Evolutionary conservation across 2,113 vertebrate species (phyloP), one percentile per base, ranked within the genome.

Genomic region (Xiphorhynchus elegans): DNA sequence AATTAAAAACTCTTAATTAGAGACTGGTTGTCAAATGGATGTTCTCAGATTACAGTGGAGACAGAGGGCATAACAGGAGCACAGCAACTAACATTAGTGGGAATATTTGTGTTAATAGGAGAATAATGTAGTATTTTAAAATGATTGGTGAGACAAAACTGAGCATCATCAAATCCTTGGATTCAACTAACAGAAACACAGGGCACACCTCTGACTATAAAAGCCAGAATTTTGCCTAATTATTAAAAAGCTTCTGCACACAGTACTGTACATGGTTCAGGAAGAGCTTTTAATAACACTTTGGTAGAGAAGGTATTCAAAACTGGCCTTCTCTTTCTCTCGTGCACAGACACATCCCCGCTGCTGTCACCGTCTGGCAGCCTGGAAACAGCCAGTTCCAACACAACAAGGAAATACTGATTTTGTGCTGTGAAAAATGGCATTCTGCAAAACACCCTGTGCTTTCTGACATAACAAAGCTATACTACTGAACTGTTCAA

Each of bases 141-240:
- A 80, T 67, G 49, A 95, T 18, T 17, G 28, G 59, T 46, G 63
- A 96, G 78, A 91, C 33, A 75, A 96, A 95, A 96, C 31, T 49
- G 66, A 89, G 44, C 83, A 84, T 90, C 89, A 83, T 64, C 85
- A 95, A 74, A 96, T 69, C 73, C 63, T 84, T 17, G 9, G 73
- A 91, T 83, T 89, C 92, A 64, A 81, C 73, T 90, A 63, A 93
- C 64, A 94, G 90, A 96, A 96, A 95, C 35, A 73, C 87, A 94
- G 90, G 73, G 73, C 67, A 66, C 68, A 42, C 33, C 82, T 92
- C 91, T 90, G 87, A 86, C 84, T 67, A 58, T 63, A 26, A 87
- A 93, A 96, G 84, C 55, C 85, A 95, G 80, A 96, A 91, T 88
- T 91, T 77, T 88, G 79, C 77, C 94, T 97, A 97, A 97, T 97